Evolutionary conservation across 1,140 invertebrate species (phyloP), one percentile per base, ranked within the genome.

Genomic region (Odontomachus brunneus): DNA sequence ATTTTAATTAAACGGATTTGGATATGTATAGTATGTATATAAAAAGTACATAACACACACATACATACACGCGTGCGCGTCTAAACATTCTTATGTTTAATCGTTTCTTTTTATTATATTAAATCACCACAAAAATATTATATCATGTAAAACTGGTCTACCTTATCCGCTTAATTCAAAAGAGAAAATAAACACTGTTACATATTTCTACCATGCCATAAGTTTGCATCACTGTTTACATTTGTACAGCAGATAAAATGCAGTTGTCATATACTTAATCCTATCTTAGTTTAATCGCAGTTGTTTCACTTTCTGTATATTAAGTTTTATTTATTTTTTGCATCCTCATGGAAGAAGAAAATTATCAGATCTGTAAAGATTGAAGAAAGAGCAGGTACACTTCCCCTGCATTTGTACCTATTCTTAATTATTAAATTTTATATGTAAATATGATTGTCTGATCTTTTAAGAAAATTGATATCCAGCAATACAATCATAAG

Each of bases 1-100:
- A 74, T 87, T 88, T 88, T 87, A 87, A 87, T 74, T 65, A 67
- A 71, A 84, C 22, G 59, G 84, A 88, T 69, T 84, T 57, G 65
- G 53, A 87, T 76, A 83, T 88, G 86, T 88, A 88, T 88, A 88
- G 82, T 88, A 88, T 88, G 86, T 88, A 88, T 71, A 88, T 88
- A 87, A 87, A 65, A 84, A 57, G 71, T 71, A 87, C 78, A n/a
- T 84, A 84, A 82, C 59, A 76, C 65, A 71, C 73, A 53, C 33
- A 66, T 71, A 66, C 51, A 66, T 66, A 72, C 49, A 7, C 5
- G n/a, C 53, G 19, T 4, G 19, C 19, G 53, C n/a, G n/a, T 26
- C 29, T 69, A 66, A 87, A 71, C 38, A 66, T 75, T 44, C 72
- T 78, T 82, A 72, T 72, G 86, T 87, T 86, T 83, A 78, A 80